phyloP scores from a whole-genome alignment of 2,113 vertebrate genomes.

The Zosterops borbonicus region DNA sequence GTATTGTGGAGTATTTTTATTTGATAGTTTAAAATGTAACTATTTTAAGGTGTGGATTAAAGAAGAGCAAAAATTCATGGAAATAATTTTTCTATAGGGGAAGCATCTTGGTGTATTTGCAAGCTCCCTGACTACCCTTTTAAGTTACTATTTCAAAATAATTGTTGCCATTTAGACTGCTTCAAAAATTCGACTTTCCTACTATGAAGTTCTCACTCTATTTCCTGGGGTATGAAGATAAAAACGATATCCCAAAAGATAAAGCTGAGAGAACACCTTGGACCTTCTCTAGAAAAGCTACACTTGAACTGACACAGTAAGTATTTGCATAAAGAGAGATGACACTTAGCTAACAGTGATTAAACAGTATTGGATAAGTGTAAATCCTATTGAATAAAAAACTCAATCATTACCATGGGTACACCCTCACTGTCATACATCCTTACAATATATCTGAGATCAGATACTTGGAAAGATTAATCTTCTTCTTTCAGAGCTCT shows the following conservation, averaged over 20 bases:
- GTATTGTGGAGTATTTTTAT: not conserved
- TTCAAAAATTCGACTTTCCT: constrained; percentile 95
- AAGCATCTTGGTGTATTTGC: not conserved
- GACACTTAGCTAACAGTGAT: not conserved
- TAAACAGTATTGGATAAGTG: not conserved
- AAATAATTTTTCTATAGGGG: not conserved
- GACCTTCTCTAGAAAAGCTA: constrained; percentile 92
- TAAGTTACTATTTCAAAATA: not conserved
- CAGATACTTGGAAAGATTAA: not conserved
- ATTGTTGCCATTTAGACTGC: constrained; percentile 76
- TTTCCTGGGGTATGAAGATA: constrained; percentile 94
- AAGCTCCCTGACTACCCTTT: not conserved
- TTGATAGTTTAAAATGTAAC: not conserved
- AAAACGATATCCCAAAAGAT: constrained; percentile 89
- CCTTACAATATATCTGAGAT: not conserved
- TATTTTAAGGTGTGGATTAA: not conserved
- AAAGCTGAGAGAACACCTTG: constrained; percentile 82
- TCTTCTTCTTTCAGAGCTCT: not conserved
- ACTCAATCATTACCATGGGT: not conserved
- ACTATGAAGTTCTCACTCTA: constrained; percentile 94
- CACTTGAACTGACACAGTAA: constrained; percentile 91
- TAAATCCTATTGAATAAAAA: not conserved
- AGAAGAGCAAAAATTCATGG: not conserved
- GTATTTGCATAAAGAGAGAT: constrained; percentile 27
- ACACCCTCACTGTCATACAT: not conserved